phyloP scores from a whole-genome alignment of 2,888 invertebrate species.

The Himalopsyche kuldschensis region DNA sequence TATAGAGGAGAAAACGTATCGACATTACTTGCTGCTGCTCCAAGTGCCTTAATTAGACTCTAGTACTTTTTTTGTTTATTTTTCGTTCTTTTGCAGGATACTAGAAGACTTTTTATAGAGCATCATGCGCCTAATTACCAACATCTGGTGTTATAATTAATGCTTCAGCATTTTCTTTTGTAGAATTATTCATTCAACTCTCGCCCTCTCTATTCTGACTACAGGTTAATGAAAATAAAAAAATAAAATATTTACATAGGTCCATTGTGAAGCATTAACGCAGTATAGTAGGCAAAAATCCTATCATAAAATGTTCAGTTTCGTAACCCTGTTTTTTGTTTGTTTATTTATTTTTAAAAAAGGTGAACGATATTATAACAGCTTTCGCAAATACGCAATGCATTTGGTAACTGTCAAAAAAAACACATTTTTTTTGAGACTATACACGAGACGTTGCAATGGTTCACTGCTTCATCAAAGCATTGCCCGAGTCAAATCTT shows the following conservation, averaged over 20 bases:
- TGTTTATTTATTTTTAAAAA: too few relatives aligned
- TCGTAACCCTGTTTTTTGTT: too few relatives aligned
- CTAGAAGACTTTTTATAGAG: background rate
- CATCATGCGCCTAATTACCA: slow-evolving; percentile 6
- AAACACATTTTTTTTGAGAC: too few relatives aligned
- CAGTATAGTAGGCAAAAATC: background rate
- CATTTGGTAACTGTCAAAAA: too few relatives aligned
- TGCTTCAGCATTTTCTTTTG: slow-evolving; percentile 1
- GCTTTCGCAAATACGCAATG: too few relatives aligned
- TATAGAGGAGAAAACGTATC: too few relatives aligned
- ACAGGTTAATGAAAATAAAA: background rate
- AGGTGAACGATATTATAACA: too few relatives aligned
- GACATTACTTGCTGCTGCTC: too few relatives aligned
- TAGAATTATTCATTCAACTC: slow-evolving; percentile 3
- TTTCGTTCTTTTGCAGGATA: background rate
- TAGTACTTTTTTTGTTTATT: background rate
- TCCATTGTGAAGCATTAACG: background rate
- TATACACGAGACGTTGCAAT: too few relatives aligned
- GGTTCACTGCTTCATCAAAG: too few relatives aligned
- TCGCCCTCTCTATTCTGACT: background rate
- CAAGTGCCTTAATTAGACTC: background rate
- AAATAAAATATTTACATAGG: background rate
- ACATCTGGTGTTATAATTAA: slow-evolving; percentile 18
- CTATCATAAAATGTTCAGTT: too few relatives aligned
- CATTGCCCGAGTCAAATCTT: too few relatives aligned